Conservation (phyloP, 2,113 vertebrate species). For the Erinaceus europaeus region DNA sequence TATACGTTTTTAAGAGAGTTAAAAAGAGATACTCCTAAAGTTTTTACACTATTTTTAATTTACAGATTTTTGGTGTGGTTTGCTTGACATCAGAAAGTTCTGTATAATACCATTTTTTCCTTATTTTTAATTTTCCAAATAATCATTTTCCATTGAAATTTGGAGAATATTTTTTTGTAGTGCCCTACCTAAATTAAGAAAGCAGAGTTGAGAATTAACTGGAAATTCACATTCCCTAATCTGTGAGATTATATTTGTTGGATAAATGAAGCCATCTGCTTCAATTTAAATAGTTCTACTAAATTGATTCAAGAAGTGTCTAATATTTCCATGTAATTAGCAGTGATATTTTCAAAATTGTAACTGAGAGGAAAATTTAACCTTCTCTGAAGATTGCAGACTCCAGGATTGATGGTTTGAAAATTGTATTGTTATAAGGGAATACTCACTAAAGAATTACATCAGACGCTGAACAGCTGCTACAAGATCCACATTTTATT, state of each 20-base stretch:
- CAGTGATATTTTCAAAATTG: constrained; percentile 72
- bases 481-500: constrained; percentile 55
- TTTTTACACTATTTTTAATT: background rate
- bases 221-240: constrained; percentile 13
- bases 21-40: background rate
- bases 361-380: constrained; percentile 64
- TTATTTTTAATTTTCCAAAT: constrained; percentile 36
- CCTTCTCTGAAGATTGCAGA: constrained; percentile 51
- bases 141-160: constrained; percentile 33
- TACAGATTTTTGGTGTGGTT: background rate
- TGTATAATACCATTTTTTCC: background rate
- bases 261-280: constrained; percentile 60
- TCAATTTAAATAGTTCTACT: constrained; percentile 55
- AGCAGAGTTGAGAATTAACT: constrained; percentile 30
- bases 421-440: constrained; percentile 63
- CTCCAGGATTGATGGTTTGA: constrained; percentile 52
- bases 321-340: constrained; percentile 70
- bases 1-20: background rate
- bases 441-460: constrained; percentile 63
- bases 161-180: background rate
- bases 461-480: constrained; percentile 68
- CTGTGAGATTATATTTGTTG: constrained; percentile 41
- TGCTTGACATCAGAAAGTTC: background rate
- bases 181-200: background rate
- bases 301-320: constrained; percentile 63